Base-by-base conservation (phyloP, 2,888 invertebrate species). In the Conus canariensis region DNA sequence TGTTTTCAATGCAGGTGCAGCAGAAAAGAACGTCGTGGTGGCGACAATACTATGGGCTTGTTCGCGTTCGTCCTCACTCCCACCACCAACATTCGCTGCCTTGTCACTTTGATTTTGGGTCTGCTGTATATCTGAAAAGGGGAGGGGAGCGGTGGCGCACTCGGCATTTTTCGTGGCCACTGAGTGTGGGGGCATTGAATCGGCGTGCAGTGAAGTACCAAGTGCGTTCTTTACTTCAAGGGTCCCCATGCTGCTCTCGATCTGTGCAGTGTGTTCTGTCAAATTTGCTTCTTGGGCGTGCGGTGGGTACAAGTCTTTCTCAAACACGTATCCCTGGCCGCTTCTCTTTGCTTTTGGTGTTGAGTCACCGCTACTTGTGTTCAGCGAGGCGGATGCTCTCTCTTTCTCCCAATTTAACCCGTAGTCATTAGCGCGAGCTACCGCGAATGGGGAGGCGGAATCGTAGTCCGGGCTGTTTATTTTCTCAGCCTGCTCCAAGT, bases 391-490 rank as follows among this genome's bases (percentile, higher is more conserved):
- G 25, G 74, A 56, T 22, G 59, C 12, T n/a, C 14, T 58, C 22
- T 56, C 64, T 22, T 30, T 12, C 74, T 87, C 87, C 87, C 87
- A 87, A 30, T 87, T 87, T 19, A n/a, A 25, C 10, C 30, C 25
- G 74, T 87, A 87, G 6, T 58, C 64, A 30, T 12, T 14, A 45
- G 87, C 14, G 70, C 74, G 56, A 30, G 87, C 56, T 8, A 60
- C 19, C 60, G 88, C 10, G 64, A 64, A 90, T 8, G 67, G 58
- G 16, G 82, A 67, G 58, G 87, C 56, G 22, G 90, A 70, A 80
- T 64, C n/a, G 67, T 77, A 86, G 25, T 60, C 74, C 8, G 90
- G 87, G 64, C 83, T 90, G 64, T 90, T 87, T 67, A 87, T 83
- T 14, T 80, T 60, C 60, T 90, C 87, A 16, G 87, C 90, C 9